Conservation (phyloP, 2,888 invertebrate species). For the Melikaiella ostensackeni region DNA sequence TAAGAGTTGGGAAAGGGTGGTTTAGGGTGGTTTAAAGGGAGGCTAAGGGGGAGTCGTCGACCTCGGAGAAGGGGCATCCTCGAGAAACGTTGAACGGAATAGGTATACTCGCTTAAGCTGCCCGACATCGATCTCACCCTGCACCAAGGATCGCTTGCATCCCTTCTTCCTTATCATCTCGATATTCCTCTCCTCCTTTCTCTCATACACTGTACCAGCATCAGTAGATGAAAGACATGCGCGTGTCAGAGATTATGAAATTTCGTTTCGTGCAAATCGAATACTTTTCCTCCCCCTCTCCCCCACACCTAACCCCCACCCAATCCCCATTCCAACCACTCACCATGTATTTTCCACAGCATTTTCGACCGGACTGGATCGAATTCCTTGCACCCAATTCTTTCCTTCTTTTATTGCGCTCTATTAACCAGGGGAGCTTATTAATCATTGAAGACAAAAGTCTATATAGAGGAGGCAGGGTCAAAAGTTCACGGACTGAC, state of each 20-base stretch:
- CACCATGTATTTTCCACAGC: neutral
- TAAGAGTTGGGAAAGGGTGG: slow-evolving; percentile 7
- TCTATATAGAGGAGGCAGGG: too few relatives aligned
- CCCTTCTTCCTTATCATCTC: slow-evolving; percentile 46
- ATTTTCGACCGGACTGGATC: neutral
- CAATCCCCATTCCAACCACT: neutral
- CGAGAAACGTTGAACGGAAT: slow-evolving; percentile 35
- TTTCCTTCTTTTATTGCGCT: neutral
- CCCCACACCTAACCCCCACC: neutral
- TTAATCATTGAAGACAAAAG: neutral
- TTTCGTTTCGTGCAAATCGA: slow-evolving; percentile 61
- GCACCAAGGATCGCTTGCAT: slow-evolving; percentile 26
- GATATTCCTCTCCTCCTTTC: slow-evolving; percentile 26
- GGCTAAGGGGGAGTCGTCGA: neutral
- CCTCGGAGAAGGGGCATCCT: neutral
- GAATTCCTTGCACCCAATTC: neutral
- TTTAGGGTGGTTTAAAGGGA: neutral
- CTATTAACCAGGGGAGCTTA: neutral
- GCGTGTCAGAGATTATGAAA: slow-evolving; percentile 64
- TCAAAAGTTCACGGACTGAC: neutral
- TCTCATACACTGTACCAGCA: neutral
- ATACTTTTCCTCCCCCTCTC: slow-evolving; percentile 44
- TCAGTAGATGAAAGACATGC: slow-evolving; percentile 41
- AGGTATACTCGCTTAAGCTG: slow-evolving; percentile 48
- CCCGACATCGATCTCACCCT: slow-evolving; percentile 57